Percentiles rank a stretch among this genome's conserved stretches.
These are phyloP conservation scores for Bergia sp. DNA, from an alignment of 92 coral and sea anemone species.

Conservation along the genomic window DNA sequence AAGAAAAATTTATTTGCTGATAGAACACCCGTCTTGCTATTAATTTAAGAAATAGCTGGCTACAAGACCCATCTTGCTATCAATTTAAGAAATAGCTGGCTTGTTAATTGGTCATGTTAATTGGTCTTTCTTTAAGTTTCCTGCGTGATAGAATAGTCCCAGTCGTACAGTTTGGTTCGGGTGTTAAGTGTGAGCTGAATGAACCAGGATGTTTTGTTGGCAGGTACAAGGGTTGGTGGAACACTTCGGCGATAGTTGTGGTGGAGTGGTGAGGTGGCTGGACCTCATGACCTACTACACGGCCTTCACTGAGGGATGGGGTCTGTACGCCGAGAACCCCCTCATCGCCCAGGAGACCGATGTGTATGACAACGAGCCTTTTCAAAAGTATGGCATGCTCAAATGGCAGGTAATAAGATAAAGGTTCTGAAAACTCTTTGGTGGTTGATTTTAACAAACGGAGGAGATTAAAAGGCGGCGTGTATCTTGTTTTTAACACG, in stretches of 20 bases:
- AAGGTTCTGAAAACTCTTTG: not conserved
- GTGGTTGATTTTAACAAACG: no score
- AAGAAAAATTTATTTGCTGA: no score
- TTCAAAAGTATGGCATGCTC: constrained; percentile 63
- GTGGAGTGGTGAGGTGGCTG: constrained; percentile 55
- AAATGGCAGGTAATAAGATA: constrained; percentile 56
- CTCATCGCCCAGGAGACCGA: constrained; percentile 59
- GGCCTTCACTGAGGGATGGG: constrained; percentile 66
- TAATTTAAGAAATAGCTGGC: no score
- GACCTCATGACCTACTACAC: constrained; percentile 55
- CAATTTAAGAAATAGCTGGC: no score
- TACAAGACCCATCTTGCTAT: no score
- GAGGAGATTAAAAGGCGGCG: not conserved
- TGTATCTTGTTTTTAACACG: not conserved
- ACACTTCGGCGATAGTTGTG: constrained; percentile 48
- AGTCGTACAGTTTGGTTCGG: no score
- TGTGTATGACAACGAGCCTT: constrained; percentile 44
- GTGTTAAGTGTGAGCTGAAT: no score
- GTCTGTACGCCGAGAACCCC: constrained; percentile 59
- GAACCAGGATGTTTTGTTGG: not conserved
- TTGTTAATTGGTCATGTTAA: no score
- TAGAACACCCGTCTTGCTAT: no score
- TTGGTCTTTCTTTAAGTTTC: no score
- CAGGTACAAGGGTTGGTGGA: constrained; percentile 42
- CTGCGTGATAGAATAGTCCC: not conserved